Conservation (phyloP, 2,113 vertebrate genomes). For the Genyomyrus donnyi region DNA sequence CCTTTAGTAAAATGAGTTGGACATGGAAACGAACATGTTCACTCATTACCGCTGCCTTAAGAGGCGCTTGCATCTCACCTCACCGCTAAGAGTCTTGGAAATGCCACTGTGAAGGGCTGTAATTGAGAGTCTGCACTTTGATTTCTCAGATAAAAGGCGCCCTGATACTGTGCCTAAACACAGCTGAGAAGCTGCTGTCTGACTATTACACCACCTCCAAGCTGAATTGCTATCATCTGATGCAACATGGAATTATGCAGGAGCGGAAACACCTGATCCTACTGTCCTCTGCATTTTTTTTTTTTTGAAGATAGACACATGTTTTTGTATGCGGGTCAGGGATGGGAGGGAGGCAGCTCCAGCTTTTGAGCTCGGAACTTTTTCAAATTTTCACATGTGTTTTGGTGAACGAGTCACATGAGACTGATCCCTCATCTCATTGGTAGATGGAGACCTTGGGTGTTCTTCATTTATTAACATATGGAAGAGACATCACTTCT, state of each 20-base stretch:
- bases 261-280: not conserved
- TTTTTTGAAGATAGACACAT: not conserved
- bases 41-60: not conserved
- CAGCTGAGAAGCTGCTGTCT: not conserved
- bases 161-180: not conserved
- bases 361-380: not conserved
- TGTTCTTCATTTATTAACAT: not conserved
- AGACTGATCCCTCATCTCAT: not conserved
- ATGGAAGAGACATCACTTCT: not conserved
- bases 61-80: not conserved
- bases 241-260: not conserved
- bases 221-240: not conserved
- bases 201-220: not conserved
- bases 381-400: not conserved
- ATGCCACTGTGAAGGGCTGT: not conserved
- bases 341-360: not conserved
- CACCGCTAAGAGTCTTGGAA: not conserved
- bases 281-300: not conserved
- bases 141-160: not conserved
- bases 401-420: not conserved
- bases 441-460: not conserved
- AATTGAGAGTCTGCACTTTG: not conserved
- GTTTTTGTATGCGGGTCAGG: not conserved
- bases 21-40: not conserved
- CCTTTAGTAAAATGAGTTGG: slow-evolving; percentile 19